Evolutionary conservation across 2,797 vertebrate genomes (phyloP).

Genomic region (Peromyscus eremicus): DNA sequence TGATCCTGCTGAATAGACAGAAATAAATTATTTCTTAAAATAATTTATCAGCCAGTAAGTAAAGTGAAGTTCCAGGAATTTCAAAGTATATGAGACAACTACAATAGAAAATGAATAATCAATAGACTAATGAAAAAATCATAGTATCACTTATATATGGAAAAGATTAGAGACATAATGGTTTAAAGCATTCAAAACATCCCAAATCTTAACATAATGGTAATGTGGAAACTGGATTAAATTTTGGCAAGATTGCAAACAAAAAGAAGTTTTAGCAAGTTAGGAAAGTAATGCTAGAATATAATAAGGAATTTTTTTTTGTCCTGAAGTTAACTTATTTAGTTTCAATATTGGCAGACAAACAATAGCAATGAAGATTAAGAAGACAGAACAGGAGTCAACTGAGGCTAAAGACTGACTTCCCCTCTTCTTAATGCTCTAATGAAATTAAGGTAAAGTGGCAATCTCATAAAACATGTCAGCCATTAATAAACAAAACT

Average conservation of each 20-base stretch:
- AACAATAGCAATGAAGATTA: neutral
- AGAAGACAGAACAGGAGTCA: neutral
- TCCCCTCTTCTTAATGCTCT: neutral
- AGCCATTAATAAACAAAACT: neutral
- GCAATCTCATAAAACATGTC: neutral
- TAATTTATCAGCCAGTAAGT: neutral
- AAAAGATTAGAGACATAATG: neutral
- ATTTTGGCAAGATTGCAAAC: neutral
- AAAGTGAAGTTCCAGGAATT: neutral
- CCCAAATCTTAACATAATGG: neutral
- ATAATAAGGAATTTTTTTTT: neutral
- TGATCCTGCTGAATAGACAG: neutral
- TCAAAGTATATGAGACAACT: neutral
- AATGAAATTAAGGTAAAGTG: constrained; percentile 30
- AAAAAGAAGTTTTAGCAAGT: neutral
- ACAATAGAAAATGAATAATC: neutral
- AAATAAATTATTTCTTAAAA: neutral
- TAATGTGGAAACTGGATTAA: neutral
- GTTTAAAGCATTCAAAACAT: neutral
- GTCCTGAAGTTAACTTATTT: neutral
- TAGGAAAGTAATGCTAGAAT: neutral
- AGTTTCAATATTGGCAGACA: neutral
- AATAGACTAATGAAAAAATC: neutral
- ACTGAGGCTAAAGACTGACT: neutral
- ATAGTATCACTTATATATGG: neutral